phyloP scores from a whole-genome alignment of 2,113 vertebrate genomes.

The Cyanoderma ruficeps region DNA sequence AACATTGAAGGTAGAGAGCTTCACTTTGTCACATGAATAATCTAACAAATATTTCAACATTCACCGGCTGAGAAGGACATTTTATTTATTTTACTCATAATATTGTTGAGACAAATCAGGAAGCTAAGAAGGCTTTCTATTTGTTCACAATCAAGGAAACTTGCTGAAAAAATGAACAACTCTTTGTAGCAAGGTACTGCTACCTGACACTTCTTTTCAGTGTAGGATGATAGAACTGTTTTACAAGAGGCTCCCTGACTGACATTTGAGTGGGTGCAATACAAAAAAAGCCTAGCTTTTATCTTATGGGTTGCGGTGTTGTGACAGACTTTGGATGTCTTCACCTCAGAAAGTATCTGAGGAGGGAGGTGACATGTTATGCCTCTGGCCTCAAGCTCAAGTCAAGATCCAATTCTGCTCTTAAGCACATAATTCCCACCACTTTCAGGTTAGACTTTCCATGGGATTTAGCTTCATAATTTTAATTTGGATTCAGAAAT shows the following conservation, averaged over 20 bases:
- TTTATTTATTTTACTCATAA: neutral
- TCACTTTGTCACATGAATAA: neutral
- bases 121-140: neutral
- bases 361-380: neutral
- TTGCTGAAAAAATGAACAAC: neutral
- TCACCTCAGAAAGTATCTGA: neutral
- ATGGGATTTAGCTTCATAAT: neutral
- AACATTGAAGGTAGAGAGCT: neutral
- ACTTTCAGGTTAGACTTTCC: neutral
- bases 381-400: neutral
- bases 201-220: neutral
- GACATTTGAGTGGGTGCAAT: constrained; percentile 6
- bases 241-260: constrained; percentile 12
- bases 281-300: neutral
- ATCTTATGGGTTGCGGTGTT: neutral
- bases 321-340: constrained; percentile 10
- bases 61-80: neutral
- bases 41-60: neutral
- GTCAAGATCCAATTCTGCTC: neutral
- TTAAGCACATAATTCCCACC: neutral
- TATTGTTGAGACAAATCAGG: neutral
- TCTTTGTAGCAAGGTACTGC: neutral
- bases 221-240: constrained; percentile 10
- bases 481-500: neutral
- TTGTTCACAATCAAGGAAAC: neutral